These are phyloP conservation scores for Trypoxylon attenuatum DNA, from an alignment of 2,888 invertebrate species.

Conservation along the genomic window DNA sequence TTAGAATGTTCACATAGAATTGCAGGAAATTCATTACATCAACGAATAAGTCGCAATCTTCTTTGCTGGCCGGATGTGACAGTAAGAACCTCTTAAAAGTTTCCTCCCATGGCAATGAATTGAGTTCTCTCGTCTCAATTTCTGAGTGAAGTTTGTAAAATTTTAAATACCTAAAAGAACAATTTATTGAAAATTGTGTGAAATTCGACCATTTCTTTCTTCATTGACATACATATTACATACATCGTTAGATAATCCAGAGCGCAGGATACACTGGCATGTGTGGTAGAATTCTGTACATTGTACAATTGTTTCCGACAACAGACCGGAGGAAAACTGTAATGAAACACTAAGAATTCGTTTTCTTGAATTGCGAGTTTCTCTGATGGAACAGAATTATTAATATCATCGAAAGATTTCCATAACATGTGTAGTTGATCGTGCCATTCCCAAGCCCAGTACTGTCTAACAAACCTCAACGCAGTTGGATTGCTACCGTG, in stretches of 20 bases:
- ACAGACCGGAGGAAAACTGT: constrained; percentile 76
- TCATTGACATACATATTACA: constrained; percentile 36
- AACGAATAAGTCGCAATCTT: constrained; percentile 79
- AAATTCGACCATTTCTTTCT: background rate
- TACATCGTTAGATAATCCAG: constrained; percentile 79
- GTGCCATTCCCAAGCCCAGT: constrained; percentile 70
- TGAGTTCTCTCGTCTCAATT: constrained; percentile 68
- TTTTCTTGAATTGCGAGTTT: constrained; percentile 61
- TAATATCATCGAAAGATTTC: constrained; percentile 53
- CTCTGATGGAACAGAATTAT: constrained; percentile 51
- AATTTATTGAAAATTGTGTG: background rate
- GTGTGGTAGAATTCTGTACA: constrained; percentile 81
- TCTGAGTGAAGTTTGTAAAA: constrained; percentile 70
- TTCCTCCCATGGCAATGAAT: constrained; percentile 79
- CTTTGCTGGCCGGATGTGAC: constrained; percentile 80
- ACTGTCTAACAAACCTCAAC: constrained; percentile 62
- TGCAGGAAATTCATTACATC: constrained; percentile 74
- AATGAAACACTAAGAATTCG: constrained; percentile 76
- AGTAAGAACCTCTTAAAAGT: constrained; percentile 79
- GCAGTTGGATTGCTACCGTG: constrained; percentile 50
- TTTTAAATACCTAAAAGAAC: constrained; percentile 73
- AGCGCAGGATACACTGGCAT: constrained; percentile 77
- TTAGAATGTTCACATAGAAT: constrained; percentile 61
- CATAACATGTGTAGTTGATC: constrained; percentile 57
- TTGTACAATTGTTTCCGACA: constrained; percentile 77